Evolutionary conservation across 1,140 invertebrate species (phyloP), one percentile per base, ranked within the genome.

Genomic region (Anoplolepis gracilipes): DNA sequence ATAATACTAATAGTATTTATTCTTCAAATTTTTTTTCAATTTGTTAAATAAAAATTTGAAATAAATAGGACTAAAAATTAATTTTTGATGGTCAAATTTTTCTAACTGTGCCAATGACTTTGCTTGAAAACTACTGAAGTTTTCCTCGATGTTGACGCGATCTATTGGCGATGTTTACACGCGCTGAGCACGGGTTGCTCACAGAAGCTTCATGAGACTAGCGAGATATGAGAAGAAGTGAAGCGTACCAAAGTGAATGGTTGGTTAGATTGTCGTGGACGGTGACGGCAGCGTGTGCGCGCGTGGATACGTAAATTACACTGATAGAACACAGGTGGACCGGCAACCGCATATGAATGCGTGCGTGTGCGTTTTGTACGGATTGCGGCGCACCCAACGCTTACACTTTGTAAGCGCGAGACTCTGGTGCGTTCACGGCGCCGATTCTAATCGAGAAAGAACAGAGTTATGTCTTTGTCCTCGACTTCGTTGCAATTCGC

Each of bases 391-490:
- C 91, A 90, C 89, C 90, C 91, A 92, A 93, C 90, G 89, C 87
- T 93, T 90, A 85, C n/a, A n/a, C 91, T 92, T 90, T 93, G 92
- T 93, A 92, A 92, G 88, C 90, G 87, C 88, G 88, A 92, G 91
- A 87, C 87, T 88, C 93, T 92, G 90, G 79, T 89, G 28, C 67
- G 65, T 82, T 55, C 87, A 76, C 49, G 64, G 62, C 69, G 82
- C 72, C 42, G 33, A n/a, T 81, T 85, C 64, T 62, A 85, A 88
- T 62, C 67, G 57, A 72, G 42, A 69, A 59, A 75, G 76, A 85
- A 57, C 30, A 67, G 88, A 78, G 70, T 42, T 88, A 69, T 36
- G 36, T 28, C 39, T 67, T 22, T n/a, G 28, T 59, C 25, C 19
- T 64, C 36, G 53, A 46, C 53, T 49, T 10, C 19, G 11, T 6